Conservation (phyloP, 2,797 vertebrate species). For the Danio aesculapii region DNA sequence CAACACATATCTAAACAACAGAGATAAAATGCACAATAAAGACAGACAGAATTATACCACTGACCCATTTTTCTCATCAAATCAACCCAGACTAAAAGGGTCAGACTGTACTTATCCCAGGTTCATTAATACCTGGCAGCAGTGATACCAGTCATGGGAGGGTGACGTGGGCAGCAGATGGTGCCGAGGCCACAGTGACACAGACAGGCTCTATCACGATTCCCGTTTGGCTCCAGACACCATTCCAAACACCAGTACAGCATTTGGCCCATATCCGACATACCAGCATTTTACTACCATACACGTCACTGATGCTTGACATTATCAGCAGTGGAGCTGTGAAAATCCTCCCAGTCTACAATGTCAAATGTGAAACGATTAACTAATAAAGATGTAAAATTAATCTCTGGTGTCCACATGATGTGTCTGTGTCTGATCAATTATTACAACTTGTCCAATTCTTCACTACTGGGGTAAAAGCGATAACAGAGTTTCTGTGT, state of each 20-base stretch:
- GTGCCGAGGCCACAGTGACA: slow-evolving; percentile 42
- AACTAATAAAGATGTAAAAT: neutral
- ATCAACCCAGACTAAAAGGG: slow-evolving; percentile 50
- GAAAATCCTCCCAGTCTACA: neutral
- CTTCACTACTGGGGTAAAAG: too few species aligned
- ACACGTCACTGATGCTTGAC: neutral
- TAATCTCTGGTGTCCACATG: too few species aligned
- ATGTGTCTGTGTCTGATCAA: too few species aligned
- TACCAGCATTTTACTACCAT: neutral
- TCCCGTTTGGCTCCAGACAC: slow-evolving; percentile 49
- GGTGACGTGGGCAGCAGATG: slow-evolving; percentile 50
- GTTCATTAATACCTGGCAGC: slow-evolving; percentile 44
- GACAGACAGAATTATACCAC: slow-evolving; percentile 33
- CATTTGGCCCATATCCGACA: slow-evolving; percentile 11
- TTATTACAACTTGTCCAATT: too few species aligned
- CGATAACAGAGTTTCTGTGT: too few species aligned
- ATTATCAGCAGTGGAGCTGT: neutral
- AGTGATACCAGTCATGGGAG: slow-evolving; percentile 13
- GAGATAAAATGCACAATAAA: slow-evolving; percentile 16
- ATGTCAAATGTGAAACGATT: neutral
- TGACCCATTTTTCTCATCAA: slow-evolving; percentile 40
- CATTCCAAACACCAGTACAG: slow-evolving; percentile 27
- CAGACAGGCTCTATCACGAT: slow-evolving; percentile 30
- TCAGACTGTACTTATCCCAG: slow-evolving; percentile 54
- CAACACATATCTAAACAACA: slow-evolving; percentile 20